These are phyloP conservation scores for Crotalus viridis DNA, from an alignment of 2,113 vertebrate species.

Conservation along the genomic window DNA sequence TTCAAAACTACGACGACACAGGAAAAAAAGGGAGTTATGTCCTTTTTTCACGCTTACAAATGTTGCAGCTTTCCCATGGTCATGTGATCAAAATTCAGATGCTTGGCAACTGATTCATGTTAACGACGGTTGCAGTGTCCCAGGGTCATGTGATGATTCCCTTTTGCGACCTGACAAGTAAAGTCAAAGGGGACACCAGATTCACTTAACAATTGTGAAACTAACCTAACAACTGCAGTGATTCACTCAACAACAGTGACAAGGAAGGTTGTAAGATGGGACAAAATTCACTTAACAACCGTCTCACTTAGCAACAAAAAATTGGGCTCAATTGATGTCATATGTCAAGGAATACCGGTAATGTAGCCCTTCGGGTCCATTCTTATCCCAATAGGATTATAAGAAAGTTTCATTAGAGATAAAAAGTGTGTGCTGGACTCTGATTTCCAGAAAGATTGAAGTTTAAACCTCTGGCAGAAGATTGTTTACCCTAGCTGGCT, in stretches of 20 bases:
- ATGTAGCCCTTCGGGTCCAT: background rate
- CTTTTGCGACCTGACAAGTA: background rate
- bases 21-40: background rate
- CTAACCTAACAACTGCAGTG: background rate
- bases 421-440: background rate
- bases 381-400: background rate
- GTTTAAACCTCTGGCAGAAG: background rate
- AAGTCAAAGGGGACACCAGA: background rate
- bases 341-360: background rate
- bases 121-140: background rate
- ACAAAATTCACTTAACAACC: background rate
- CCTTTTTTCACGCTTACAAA: background rate
- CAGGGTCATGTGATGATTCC: background rate
- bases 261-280: background rate
- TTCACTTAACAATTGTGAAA: background rate
- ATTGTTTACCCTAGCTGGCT: background rate
- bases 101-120: background rate
- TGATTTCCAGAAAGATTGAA: background rate
- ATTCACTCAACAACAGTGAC: background rate
- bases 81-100: background rate
- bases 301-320: background rate
- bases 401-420: background rate
- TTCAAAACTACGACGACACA: background rate
- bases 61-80: background rate
- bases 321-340: background rate